Conservation (phyloP, 2,113 vertebrate genomes). For the Dasypus novemcinctus region DNA sequence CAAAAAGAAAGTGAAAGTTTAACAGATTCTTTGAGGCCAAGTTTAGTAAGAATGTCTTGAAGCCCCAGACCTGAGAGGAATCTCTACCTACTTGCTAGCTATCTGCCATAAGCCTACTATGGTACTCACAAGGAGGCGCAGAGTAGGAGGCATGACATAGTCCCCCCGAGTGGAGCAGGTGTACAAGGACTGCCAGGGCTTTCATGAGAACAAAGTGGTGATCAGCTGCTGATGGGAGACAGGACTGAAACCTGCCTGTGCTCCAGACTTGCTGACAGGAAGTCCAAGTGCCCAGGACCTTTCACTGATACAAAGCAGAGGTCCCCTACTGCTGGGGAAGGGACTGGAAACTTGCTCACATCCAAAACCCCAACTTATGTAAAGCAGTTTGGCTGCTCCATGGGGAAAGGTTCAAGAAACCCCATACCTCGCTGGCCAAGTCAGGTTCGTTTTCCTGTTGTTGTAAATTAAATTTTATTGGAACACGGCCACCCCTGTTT, state of each 20-base stretch:
- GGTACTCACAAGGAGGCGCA: background rate
- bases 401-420: background rate
- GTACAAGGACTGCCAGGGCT: background rate
- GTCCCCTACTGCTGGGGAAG: no score
- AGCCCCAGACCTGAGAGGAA: background rate
- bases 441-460: background rate
- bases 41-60: background rate
- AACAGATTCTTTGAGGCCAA: background rate
- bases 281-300: background rate
- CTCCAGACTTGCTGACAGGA: background rate
- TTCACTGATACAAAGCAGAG: background rate
- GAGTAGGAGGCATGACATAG: background rate
- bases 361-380: background rate
- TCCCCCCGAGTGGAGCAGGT: background rate
- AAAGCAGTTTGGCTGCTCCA: background rate
- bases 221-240: background rate
- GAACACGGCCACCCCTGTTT: background rate
- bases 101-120: background rate
- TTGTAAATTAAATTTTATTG: background rate
- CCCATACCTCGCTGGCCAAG: background rate
- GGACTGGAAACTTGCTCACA: background rate
- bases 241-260: background rate
- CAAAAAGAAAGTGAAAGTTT: background rate
- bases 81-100: background rate
- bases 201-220: background rate